Percentiles rank a stretch among this genome's conserved stretches.
These are phyloP conservation scores for Acanthosoma haemorrhoidale DNA, from an alignment of 2,888 invertebrate genomes.

Conservation along the genomic window DNA sequence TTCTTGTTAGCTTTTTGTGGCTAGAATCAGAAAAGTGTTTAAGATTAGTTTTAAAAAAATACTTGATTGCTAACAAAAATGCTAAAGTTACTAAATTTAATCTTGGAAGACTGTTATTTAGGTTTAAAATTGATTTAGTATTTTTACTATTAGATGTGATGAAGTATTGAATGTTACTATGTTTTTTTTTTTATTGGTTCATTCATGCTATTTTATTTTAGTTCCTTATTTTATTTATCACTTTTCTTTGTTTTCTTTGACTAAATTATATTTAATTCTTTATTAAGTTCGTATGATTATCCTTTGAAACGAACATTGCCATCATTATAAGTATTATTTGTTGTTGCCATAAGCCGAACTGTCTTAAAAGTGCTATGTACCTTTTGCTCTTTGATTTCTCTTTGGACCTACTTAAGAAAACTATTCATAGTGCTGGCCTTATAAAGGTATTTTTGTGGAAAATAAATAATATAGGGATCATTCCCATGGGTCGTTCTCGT, in stretches of 20 bases:
- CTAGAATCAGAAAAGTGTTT: not conserved
- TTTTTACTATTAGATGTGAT: not conserved
- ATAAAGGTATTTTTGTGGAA: too few relatives aligned
- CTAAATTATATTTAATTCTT: too few relatives aligned
- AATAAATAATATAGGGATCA: too few relatives aligned
- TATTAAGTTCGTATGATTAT: too few relatives aligned
- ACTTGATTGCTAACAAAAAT: not conserved
- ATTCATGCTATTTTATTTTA: not conserved
- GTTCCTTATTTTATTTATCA: not conserved
- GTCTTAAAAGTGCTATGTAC: not conserved
- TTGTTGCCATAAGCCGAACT: not conserved
- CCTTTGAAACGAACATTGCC: not conserved
- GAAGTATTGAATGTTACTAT: not conserved
- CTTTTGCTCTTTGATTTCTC: too few relatives aligned
- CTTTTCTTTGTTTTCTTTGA: too few relatives aligned
- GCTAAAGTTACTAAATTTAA: constrained; percentile 11
- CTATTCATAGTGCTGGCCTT: too few relatives aligned
- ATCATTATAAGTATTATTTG: not conserved
- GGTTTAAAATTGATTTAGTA: not conserved
- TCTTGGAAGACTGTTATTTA: not conserved
- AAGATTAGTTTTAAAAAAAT: not conserved
- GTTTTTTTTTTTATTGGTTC: not conserved
- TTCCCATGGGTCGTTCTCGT: too few relatives aligned
- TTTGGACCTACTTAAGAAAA: too few relatives aligned
- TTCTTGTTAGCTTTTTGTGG: too few relatives aligned